Evolutionary conservation across 2,113 vertebrate genomes (phyloP), one percentile per base, ranked within the genome.

Genomic region (Lathamus discolor): DNA sequence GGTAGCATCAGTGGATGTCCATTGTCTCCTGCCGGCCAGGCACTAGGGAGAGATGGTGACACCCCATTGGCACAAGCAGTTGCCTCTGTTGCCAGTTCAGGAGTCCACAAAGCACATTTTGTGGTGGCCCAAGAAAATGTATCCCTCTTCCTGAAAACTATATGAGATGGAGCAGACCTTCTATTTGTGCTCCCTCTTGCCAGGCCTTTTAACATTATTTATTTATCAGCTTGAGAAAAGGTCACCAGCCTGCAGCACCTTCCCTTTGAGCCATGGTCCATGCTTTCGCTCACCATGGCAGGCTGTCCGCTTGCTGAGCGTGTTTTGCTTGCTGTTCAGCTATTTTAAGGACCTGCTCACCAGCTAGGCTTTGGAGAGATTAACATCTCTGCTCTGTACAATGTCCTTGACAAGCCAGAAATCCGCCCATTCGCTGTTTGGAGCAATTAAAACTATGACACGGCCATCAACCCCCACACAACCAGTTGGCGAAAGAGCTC

Each of bases 381-480:
- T 83, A 92, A 68, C 29, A 10, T 79, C 86, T 92, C 44, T 87
- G 91, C 82, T 69, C 72, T 11, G 1, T 54, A 52, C 77, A 49
- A 33, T 62, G 69, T 78, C 49, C 73, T 75, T 83, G 83, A 95
- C 85, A 94, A 92, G 95, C 86, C 92, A 84, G 95, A 88, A 87
- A 66, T 74, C 84, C 28, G 1, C 92, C 92, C 89, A 57, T 96
- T 93, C 46, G 6, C 63, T 75, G 48, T 80, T 95, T 48, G 1
- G 12, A 64, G 72, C 70, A 63, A 74, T 94, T 77, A 77, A 82
- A 88, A 62, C 12, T 46, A 51, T 83, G 90, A 91, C 91, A 90
- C 3, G 33, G 78, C 62, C 83, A 74, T 86, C 92, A 90, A 62
- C 72, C 64, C 57, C 67, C 72, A 25, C 0, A 1, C 57, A 77